These are phyloP conservation scores for Tenthredo notha DNA, from an alignment of 2,888 invertebrate species.

Conservation along the genomic window DNA sequence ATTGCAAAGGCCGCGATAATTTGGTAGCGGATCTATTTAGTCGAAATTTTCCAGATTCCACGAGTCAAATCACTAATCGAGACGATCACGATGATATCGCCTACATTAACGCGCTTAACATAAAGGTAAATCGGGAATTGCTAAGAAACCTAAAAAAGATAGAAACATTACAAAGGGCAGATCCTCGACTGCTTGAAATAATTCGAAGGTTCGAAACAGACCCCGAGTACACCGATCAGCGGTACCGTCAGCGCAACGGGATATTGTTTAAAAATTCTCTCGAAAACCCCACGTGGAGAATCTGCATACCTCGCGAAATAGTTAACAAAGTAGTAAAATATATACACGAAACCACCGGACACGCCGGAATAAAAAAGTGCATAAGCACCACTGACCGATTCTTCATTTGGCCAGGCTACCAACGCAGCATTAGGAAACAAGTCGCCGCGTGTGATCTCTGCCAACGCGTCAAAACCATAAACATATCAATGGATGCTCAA, in stretches of 20 bases:
- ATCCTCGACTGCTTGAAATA: not conserved
- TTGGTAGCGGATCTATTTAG: too few relatives aligned
- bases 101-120: too few relatives aligned
- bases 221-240: not conserved
- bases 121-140: not conserved
- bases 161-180: not conserved
- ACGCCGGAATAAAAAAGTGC: slow-evolving; percentile 46
- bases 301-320: not conserved
- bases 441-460: slow-evolving; percentile 59
- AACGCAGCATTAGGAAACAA: slow-evolving; percentile 33
- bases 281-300: not conserved
- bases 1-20: too few relatives aligned
- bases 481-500: too few relatives aligned
- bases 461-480: slow-evolving; percentile 55
- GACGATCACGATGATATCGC: too few relatives aligned
- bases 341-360: not conserved
- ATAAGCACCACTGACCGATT: not conserved
- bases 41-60: too few relatives aligned
- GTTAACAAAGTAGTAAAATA: not conserved
- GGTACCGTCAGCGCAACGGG: not conserved
- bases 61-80: too few relatives aligned
- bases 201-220: not conserved
- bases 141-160: not conserved
- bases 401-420: slow-evolving; percentile 51
- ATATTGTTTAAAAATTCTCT: not conserved